Evolutionary conservation across 1,140 invertebrate species (phyloP).

Genomic region (Drosophila bipectinata): DNA sequence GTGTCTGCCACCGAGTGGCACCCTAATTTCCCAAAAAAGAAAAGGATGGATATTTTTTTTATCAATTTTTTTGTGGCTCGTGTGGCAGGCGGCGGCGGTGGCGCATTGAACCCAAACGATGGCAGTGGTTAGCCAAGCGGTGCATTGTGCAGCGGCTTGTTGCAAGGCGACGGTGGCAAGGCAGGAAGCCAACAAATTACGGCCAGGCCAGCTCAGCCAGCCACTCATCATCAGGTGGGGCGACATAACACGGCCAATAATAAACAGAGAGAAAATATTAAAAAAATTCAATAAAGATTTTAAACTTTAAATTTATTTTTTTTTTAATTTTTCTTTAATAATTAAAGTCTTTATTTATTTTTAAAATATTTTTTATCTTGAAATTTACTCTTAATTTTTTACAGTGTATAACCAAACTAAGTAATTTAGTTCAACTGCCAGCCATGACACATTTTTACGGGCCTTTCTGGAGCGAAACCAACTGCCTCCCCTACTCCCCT

Average conservation of each 20-base stretch:
- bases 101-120: slow-evolving; percentile 72
- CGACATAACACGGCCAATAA: slow-evolving; percentile 22
- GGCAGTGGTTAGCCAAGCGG: slow-evolving; percentile 49
- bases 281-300: not conserved
- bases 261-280: slow-evolving; percentile 24
- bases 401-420: slow-evolving; percentile 31
- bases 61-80: slow-evolving; percentile 56
- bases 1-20: slow-evolving; percentile 67
- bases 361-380: not conserved
- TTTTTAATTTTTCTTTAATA: not conserved
- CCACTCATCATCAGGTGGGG: slow-evolving; percentile 75
- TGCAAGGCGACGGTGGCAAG: slow-evolving; percentile 58
- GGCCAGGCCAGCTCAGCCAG: slow-evolving; percentile 18
- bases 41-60: slow-evolving; percentile 59
- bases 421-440: slow-evolving; percentile 74
- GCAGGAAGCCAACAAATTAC: slow-evolving; percentile 74
- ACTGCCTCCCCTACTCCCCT: not conserved
- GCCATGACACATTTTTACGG: slow-evolving; percentile 74
- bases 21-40: slow-evolving; percentile 64
- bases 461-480: slow-evolving; percentile 67
- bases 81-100: slow-evolving; percentile 3
- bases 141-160: slow-evolving; percentile 80
- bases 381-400: not conserved
- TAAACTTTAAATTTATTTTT: not conserved
- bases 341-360: not conserved